These are phyloP conservation scores for Panthera tigris DNA, from an alignment of 2,113 vertebrate genomes.

Conservation along the genomic window DNA sequence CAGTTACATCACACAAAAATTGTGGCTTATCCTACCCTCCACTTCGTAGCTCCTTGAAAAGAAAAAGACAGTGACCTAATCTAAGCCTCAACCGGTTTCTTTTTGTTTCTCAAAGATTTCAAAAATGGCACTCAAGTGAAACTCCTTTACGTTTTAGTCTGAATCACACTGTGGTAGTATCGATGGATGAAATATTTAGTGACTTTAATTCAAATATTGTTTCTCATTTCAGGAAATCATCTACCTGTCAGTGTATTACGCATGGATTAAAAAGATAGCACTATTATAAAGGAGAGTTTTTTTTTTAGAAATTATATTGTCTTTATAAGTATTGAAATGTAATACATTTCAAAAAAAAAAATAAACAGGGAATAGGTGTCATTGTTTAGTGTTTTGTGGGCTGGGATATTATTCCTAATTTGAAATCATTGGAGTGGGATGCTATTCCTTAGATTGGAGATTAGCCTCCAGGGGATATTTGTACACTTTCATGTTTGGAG, in stretches of 20 bases:
- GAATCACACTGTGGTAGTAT: not conserved
- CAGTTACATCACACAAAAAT: not conserved
- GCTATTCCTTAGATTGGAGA: conserved; percentile 11
- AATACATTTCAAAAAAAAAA: conserved; percentile 45
- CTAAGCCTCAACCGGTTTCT: not conserved
- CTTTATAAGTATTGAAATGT: not conserved
- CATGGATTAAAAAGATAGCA: not conserved
- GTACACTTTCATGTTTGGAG: conserved; percentile 33
- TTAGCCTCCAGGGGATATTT: conserved; percentile 49
- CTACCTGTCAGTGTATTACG: not conserved
- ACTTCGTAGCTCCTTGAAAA: not conserved
- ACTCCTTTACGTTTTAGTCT: not conserved
- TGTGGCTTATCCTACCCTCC: not conserved
- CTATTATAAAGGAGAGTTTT: not conserved
- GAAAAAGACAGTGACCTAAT: not conserved
- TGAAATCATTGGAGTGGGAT: conserved; percentile 42
- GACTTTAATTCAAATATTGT: not conserved
- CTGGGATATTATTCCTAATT: not conserved
- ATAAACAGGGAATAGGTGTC: conserved; percentile 31
- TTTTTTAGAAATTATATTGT: not conserved
- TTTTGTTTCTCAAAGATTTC: not conserved
- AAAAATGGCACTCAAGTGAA: not conserved
- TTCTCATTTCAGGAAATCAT: conserved; percentile 27
- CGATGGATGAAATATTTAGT: not conserved
- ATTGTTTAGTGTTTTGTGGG: not conserved